These are phyloP conservation scores for Tolmerus cingulatus DNA, from an alignment of 2,888 invertebrate genomes.

Conservation along the genomic window DNA sequence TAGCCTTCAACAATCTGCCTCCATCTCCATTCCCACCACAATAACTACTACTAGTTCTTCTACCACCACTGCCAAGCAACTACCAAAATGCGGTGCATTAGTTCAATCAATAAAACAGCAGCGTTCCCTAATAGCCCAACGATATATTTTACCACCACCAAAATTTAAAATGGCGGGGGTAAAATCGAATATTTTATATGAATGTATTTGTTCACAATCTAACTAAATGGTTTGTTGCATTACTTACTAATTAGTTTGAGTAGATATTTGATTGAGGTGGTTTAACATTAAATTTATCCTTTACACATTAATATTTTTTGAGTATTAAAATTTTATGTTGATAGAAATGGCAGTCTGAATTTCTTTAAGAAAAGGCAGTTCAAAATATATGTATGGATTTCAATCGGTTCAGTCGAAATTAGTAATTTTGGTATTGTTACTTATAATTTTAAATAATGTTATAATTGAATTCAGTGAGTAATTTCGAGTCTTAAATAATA, in stretches of 20 bases:
- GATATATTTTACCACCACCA: constrained; percentile 54
- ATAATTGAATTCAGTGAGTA: too few relatives aligned
- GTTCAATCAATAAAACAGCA: constrained; percentile 54
- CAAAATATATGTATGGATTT: too few relatives aligned
- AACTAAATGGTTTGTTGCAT: background rate
- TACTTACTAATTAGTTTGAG: background rate
- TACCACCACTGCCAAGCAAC: constrained; percentile 47
- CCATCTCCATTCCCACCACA: constrained; percentile 46
- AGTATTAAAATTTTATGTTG: background rate
- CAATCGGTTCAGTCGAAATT: too few relatives aligned
- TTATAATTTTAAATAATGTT: too few relatives aligned
- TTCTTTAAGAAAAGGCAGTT: background rate
- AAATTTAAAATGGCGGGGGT: constrained; percentile 52
- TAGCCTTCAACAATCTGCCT: constrained; percentile 1
- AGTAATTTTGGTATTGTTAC: background rate
- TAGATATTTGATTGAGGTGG: background rate
- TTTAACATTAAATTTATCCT: background rate
- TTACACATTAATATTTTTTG: background rate
- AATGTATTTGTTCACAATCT: background rate
- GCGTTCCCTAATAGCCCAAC: constrained; percentile 53
- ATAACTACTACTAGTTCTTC: constrained; percentile 46
- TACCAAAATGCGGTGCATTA: constrained; percentile 51
- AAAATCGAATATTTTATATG: constrained; percentile 42
- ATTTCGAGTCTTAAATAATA: background rate
- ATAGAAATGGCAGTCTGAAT: background rate